Base-by-base conservation (phyloP, 2,888 invertebrate genomes). In the Aporophyla lueneburgensis region DNA sequence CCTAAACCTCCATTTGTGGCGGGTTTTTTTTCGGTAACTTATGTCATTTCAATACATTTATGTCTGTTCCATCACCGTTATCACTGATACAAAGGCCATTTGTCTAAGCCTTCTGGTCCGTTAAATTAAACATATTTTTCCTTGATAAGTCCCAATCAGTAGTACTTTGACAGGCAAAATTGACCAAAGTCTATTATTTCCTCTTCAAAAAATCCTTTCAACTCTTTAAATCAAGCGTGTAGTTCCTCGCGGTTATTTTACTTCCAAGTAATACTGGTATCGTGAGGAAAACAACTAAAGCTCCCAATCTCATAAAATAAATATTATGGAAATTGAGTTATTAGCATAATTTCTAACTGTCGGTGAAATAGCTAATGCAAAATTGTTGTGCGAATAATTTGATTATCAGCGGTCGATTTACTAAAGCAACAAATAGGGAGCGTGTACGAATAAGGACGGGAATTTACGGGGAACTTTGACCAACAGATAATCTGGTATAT, bases 261-360 rank as follows among this genome's bases (percentile, higher is more conserved):
- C 51, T 46, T 6, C 24, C 21, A 33, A 9, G 16, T 76, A 69
- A 59, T 59, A 6, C 21, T 24, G 14, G 3, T 76, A 27, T 72
- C 71, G 58, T 81, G 77, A 69, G 58, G n/a, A 59, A 76, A 85
- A 59, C 51, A 53, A 71, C 61, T 49, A 66, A 85, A 69, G 51
- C 69, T 33, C 19, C 46, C 69, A 66, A 70, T 72, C 61, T 76
- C 58, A 51, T 72, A 76, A 72, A 85, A 81, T 76, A 81, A 72
- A 82, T 81, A 76, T 82, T 76, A 82, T 85, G 85, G 68, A 81
- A 85, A 85, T 82, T 62, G 40, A 66, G 58, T 24, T 58, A 66
- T 82, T 85, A 66, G 69, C 85, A 82, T 82, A 82, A 82, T 82
- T 70, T 49, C 46, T 62, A 66, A 81, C 61, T 54, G 53, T 51